A percentile compares a stretch with the other conserved stretches of the same genome.
These are phyloP conservation scores for Actinopyga echinites DNA, from an alignment of 53 echinoderm and acorn worm species.

Conservation along the genomic window DNA sequence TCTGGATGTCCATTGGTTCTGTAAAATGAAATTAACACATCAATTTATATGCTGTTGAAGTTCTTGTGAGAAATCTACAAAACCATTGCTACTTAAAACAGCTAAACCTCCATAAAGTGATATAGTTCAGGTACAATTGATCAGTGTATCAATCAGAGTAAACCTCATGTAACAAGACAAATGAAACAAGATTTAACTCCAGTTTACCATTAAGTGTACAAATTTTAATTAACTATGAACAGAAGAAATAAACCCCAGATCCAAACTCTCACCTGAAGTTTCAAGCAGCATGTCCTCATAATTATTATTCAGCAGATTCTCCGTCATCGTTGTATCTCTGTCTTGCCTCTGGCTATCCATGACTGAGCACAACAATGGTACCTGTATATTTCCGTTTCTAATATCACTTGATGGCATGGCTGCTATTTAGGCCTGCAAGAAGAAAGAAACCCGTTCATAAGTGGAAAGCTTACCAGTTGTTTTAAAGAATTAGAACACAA, in stretches of 20 bases:
- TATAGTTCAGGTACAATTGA: too few species aligned
- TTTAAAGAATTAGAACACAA: too few species aligned
- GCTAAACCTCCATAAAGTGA: not conserved
- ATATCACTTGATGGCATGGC: conserved; percentile 49
- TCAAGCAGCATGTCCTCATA: conserved; percentile 18
- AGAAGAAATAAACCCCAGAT: not conserved
- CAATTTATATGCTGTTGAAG: too few species aligned
- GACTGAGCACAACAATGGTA: conserved; percentile 4
- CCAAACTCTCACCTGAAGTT: conserved; percentile 9
- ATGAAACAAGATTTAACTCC: too few species aligned
- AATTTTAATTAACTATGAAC: not conserved
- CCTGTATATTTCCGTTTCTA: not conserved
- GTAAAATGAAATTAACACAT: not conserved
- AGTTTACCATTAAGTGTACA: too few species aligned
- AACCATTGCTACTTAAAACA: too few species aligned
- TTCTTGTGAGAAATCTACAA: too few species aligned
- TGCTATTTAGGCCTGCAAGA: not conserved
- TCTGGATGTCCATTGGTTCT: conserved; percentile 81
- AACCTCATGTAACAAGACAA: too few species aligned
- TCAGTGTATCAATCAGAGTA: too few species aligned
- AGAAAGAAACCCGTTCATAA: not conserved
- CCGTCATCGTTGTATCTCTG: conserved; percentile 8
- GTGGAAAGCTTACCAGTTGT: too few species aligned
- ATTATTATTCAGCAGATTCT: conserved; percentile 40
- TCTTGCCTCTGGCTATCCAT: conserved; percentile 26